Evolutionary conservation across 2,888 invertebrate species (phyloP).

Genomic region (Toxonevra muliebris): DNA sequence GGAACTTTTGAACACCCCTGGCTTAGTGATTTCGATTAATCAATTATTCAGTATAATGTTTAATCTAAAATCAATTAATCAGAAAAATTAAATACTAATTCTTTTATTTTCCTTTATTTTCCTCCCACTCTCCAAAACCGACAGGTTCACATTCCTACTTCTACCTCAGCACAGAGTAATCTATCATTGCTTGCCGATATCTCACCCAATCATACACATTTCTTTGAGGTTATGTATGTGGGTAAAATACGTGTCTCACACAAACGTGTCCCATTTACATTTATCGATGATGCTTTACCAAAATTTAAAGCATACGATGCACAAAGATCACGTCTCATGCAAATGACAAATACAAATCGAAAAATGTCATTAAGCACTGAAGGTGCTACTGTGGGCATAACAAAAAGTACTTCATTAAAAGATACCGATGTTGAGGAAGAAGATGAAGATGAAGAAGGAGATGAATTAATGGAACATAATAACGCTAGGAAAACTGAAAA

Average conservation of each 20-base stretch:
- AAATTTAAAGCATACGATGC: conserved; percentile 84
- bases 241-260: conserved; percentile 90
- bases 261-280: conserved; percentile 81
- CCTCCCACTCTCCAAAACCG: neutral
- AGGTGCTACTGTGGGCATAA: conserved; percentile 41
- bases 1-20: too few relatives aligned
- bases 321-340: conserved; percentile 69
- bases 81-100: too few relatives aligned
- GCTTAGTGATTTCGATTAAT: too few relatives aligned
- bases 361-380: conserved; percentile 61
- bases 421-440: conserved; percentile 55
- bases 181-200: conserved; percentile 70
- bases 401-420: conserved; percentile 46
- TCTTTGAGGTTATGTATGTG: conserved; percentile 90
- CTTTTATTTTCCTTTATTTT: conserved; percentile 4
- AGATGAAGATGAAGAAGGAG: conserved; percentile 44
- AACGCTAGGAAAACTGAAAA: conserved; percentile 3
- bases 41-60: neutral
- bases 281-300: conserved; percentile 89
- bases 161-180: conserved; percentile 63
- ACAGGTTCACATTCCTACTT: conserved; percentile 62
- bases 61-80: neutral
- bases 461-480: conserved; percentile 36
- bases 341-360: conserved; percentile 52
- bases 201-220: conserved; percentile 86